A percentile compares a stretch with the other conserved stretches of the same genome.
phyloP scores from a whole-genome alignment of 2,797 vertebrate genomes.

The Huso huso region DNA sequence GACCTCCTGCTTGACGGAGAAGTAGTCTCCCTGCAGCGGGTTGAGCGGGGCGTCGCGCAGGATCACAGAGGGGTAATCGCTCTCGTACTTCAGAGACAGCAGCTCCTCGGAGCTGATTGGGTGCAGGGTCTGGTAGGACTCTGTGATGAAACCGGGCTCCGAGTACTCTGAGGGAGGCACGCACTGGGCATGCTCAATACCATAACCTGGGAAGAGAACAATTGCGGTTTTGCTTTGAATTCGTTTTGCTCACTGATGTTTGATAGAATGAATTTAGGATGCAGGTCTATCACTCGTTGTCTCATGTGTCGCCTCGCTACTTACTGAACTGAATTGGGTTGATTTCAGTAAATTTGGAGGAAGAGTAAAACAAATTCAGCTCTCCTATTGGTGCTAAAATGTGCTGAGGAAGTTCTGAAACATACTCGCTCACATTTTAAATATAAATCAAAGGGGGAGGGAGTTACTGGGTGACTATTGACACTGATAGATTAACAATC shows the following conservation, averaged over 20 bases:
- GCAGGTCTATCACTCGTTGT: no score
- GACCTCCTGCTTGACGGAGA: constrained; percentile 93
- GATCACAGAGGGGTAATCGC: constrained; percentile 81
- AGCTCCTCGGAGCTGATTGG: constrained; percentile 97
- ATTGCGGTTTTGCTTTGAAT: neutral
- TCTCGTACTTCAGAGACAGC: constrained; percentile 94
- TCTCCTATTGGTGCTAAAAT: no score
- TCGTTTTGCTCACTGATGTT: neutral
- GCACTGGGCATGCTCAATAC: constrained; percentile 96
- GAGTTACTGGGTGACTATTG: no score
- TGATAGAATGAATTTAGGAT: no score
- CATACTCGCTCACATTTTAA: no score
- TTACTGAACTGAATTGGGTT: no score
- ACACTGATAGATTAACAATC: no score
- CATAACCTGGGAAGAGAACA: constrained; percentile 70
- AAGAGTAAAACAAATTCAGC: no score
- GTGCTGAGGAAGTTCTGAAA: no score
- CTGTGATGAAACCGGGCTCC: constrained; percentile 98
- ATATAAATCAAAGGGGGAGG: no score
- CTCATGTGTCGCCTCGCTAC: no score
- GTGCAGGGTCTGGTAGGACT: constrained; percentile 97
- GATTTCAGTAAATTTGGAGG: no score
- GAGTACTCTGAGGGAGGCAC: constrained; percentile 97
- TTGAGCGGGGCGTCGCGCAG: constrained; percentile 81
- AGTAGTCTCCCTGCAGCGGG: constrained; percentile 83